These are phyloP conservation scores for Drosophila parthenogenetica DNA, from an alignment of 2,888 invertebrate species.

Conservation along the genomic window DNA sequence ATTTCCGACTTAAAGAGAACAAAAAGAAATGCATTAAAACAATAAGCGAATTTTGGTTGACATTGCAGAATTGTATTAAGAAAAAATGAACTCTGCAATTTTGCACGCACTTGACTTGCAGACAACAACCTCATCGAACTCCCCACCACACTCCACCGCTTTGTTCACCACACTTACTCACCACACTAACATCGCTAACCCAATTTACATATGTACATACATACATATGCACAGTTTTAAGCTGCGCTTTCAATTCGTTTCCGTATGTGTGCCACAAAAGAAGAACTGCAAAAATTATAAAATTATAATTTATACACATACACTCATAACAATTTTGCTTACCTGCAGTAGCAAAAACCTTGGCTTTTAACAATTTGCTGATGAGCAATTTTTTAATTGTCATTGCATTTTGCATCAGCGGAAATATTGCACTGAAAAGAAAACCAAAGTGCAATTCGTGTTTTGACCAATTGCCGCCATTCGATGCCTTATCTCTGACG, in stretches of 20 bases:
- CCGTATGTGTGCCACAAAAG: constrained; percentile 64
- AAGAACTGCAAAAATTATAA: neutral
- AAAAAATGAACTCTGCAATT: constrained; percentile 49
- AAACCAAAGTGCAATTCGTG: constrained; percentile 27
- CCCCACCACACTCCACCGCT: neutral
- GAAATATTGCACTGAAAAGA: constrained; percentile 63
- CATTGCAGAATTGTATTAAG: constrained; percentile 52
- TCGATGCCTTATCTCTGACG: constrained; percentile 17
- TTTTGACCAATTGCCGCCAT: constrained; percentile 5
- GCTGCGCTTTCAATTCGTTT: constrained; percentile 46
- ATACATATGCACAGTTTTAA: neutral
- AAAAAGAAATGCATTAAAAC: constrained; percentile 1
- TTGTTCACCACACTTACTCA: neutral
- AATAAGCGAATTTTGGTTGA: constrained; percentile 29
- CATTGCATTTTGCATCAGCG: constrained; percentile 57
- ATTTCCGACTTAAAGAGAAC: constrained; percentile 43
- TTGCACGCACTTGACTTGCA: constrained; percentile 42
- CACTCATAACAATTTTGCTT: neutral
- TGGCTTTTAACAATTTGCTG: constrained; percentile 60
- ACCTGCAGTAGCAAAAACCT: constrained; percentile 51
- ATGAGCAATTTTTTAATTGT: constrained; percentile 34
- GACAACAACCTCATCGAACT: neutral
- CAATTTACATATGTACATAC: constrained; percentile 15
- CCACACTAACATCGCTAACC: constrained; percentile 25
- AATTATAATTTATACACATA: constrained; percentile 4